Base-by-base conservation (phyloP, 2,888 invertebrate species). In the Ormia ochracea region DNA sequence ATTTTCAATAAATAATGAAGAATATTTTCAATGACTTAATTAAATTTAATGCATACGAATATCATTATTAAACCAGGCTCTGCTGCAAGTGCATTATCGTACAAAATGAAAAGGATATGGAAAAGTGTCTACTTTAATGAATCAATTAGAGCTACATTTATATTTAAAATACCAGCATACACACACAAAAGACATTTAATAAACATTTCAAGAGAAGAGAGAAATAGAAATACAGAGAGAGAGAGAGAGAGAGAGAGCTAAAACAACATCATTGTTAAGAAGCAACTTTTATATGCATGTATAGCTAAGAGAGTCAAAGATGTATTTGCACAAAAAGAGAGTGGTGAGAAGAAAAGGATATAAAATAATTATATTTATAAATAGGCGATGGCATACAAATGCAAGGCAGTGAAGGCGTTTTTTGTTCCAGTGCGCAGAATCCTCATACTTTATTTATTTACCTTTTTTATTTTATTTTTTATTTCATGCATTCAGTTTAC, bases 1-100 rank as follows among this genome's bases (percentile, higher is more conserved):
- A 1, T 38, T 38, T 52, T 68, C 23, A 68, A 23, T 43, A 68
- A 43, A 54, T 65, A 52, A 26, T 28, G 12, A 48, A 12, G 5
- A 17, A 41, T 19, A 10, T 43, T 31, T n/a, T 21, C 12, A 54
- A 54, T 31, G 10, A 43, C 12, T 19, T 38, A 50, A 38, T 50
- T 50, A 38, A 50, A 33, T 23, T 43, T 17, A 36, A 45, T 38
- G n/a, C 14, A 23, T 19, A 38, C 3, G 3, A 28, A 45, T 9
- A 10, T 6, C 28, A 41, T 41, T 41, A 41, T 17, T 41, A 7
- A 41, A 45, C 28, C 21, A 56, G 7, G 45, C 41, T 31, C 33
- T 61, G 41, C 26, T 17, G n/a, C n/a, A 38, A 14, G 4, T 45
- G 38, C 14, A 19, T 41, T 43, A n/a, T n/a, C 14, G 9, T 28